Evolutionary conservation across 2,797 vertebrate species (phyloP), one percentile per base, ranked within the genome.

Genomic region (Acropternis orthonyx): DNA sequence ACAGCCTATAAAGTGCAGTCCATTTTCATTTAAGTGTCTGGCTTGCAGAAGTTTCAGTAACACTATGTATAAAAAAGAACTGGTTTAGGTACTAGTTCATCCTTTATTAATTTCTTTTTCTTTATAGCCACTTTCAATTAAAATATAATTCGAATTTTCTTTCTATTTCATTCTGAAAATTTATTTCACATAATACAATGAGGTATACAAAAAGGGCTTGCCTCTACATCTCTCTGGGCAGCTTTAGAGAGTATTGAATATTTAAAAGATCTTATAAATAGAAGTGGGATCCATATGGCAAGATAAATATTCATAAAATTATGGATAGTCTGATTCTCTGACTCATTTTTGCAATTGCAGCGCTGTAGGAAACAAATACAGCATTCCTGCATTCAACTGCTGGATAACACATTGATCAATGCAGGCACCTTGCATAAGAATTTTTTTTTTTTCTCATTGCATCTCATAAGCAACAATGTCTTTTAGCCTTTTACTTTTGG

Each of bases 281-380:
- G 92, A 96, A 89, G 19, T 1, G 4, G 54, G 44, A 94, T 83
- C 78, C 91, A 94, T 91, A 92, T 88, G 78, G 84, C 30, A 72
- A 89, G 54, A 72, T 83, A 96, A 93, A 94, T 96, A 96, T 96
- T 96, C 92, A 96, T 83, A 92, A 71, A 92, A 82, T 36, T 85
- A 80, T 75, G 66, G 78, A 75, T 80, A 61, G 39, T 71, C 44
- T 75, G 76, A 79, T 80, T 93, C 75, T 66, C 63, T 95, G 67
- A 92, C 46, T 95, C 84, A 92, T 74, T 93, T 92, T 91, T 94
- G 77, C 5, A 6, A 77, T 43, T 93, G 78, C 54, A 80, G 49
- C 0, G 0, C 78, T 74, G 68, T 59, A 91, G 61, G 72, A 96
- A 96, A 96, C 68, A 89, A 94, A 91, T 55, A 74, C 5, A 52